Base-by-base conservation (phyloP, 2,113 vertebrate species). In the Microcebus tavaratra region DNA sequence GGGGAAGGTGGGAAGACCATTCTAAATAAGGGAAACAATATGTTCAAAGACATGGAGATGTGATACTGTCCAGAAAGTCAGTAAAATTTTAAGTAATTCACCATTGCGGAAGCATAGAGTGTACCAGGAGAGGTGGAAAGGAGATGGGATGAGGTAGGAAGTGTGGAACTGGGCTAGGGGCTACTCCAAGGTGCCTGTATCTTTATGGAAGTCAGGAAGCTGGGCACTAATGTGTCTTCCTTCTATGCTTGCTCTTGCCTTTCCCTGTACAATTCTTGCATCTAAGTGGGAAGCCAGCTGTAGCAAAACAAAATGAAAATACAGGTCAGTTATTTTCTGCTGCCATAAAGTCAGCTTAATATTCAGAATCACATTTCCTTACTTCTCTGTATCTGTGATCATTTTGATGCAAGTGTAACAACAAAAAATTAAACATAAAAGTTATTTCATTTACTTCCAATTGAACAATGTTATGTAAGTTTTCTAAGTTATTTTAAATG, bases 221-320 rank as follows among this genome's bases (percentile, higher is more conserved):
- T 81, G 42, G 34, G 45, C 39, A 57, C 3, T n/a, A 10, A 72
- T 53, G 57, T 31, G 1, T 17, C 73, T 80, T 94, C 59, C 63
- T 92, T 93, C 50, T 88, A 0, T 80, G n/a, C 29, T 63, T 92
- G 81, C n/a, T 45, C 39, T 90, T 67, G 23, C 45, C 17, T 88
- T 83, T 90, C 53, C 15, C 65, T 72, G 10, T 55, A 72, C 3
- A 88, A 79, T 90, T 94, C 61, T 95, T 95, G 63, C 31, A 75
- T 85, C 14, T 89, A 67, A 92, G 23, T 63, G 91, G 82, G 72
- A 96, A 94, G 53, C 72, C 31, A 73, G 57, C 89, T 42, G 67
- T n/a, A 93, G 42, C n/a, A 91, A 96, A 97, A 91, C 34, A 78
- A 96, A 92, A 84, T 94, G 50, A 93, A 95, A 93, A 91, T n/a